Conservation (phyloP, 2,888 invertebrate genomes). For the Gerosis bhagava region DNA sequence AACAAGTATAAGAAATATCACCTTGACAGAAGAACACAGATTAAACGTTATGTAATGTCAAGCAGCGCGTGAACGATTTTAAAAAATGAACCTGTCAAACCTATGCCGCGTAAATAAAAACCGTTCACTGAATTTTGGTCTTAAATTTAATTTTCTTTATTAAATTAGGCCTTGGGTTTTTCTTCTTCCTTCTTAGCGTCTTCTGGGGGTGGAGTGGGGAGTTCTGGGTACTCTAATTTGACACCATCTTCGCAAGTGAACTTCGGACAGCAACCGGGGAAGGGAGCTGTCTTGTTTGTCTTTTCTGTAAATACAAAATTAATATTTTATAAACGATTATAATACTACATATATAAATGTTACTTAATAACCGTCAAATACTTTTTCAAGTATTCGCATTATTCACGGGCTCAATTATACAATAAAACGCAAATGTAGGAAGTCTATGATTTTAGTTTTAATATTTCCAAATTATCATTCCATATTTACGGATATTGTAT, state of each 20-base stretch:
- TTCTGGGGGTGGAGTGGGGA: conserved; percentile 77
- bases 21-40: not conserved
- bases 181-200: conserved; percentile 59
- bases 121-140: conserved; percentile 20
- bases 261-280: conserved; percentile 93
- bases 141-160: conserved; percentile 29
- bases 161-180: conserved; percentile 64
- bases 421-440: no score
- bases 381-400: no score
- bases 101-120: conserved; percentile 13
- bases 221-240: conserved; percentile 93
- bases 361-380: no score
- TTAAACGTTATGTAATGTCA: no score
- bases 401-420: no score
- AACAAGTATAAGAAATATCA: no score
- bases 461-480: no score
- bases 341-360: no score
- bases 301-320: conserved; percentile 85
- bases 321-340: no score
- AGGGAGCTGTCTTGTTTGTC: conserved; percentile 94
- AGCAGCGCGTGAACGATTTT: conserved; percentile 23
- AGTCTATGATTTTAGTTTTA: no score
- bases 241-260: conserved; percentile 94
- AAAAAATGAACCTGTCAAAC: conserved; percentile 28
- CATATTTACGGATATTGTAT: no score